Percentiles rank a stretch among this genome's conserved stretches.
Conservation (phyloP, 2,113 vertebrate genomes). For the Entelurus aequoreus region DNA sequence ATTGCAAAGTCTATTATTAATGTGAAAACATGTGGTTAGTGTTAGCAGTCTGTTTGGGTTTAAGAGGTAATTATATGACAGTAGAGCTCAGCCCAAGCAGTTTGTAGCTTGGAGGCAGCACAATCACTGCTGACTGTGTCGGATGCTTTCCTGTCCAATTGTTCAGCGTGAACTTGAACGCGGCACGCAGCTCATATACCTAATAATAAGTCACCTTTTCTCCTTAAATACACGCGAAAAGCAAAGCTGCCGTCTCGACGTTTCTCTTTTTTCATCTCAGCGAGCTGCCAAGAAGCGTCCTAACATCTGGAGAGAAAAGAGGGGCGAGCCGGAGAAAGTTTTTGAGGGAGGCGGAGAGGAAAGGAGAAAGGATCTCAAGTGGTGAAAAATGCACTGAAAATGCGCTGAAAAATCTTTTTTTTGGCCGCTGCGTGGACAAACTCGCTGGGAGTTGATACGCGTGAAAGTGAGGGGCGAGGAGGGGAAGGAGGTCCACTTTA, state of each 20-base stretch:
- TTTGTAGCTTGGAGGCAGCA: constrained; percentile 72
- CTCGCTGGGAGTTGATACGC: constrained; percentile 17
- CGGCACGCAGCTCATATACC: not conserved
- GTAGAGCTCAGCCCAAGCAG: constrained; percentile 61
- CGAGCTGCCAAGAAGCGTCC: constrained; percentile 22
- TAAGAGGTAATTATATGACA: constrained; percentile 68
- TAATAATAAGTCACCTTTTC: not conserved
- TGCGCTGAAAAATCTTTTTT: constrained; percentile 8
- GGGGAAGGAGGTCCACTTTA: constrained; percentile 16
- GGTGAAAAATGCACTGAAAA: constrained; percentile 48
- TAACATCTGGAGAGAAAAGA: constrained; percentile 61
- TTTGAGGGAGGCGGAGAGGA: constrained; percentile 53
- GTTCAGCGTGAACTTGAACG: constrained; percentile 32
- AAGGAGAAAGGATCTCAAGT: constrained; percentile 22
- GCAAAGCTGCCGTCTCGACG: constrained; percentile 6
- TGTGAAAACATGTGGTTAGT: constrained; percentile 33
- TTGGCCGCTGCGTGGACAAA: constrained; percentile 10
- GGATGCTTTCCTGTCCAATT: constrained; percentile 71
- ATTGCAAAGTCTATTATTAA: constrained; percentile 19
- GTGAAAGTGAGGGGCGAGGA: constrained; percentile 18
- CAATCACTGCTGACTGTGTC: constrained; percentile 69
- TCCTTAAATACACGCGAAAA: constrained; percentile 6
- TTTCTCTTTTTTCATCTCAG: not conserved
- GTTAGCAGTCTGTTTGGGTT: constrained; percentile 62
- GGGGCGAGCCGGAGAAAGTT: constrained; percentile 44